Evolutionary conservation across 2,797 vertebrate species (phyloP).

Genomic region (Darevskia mixta): DNA sequence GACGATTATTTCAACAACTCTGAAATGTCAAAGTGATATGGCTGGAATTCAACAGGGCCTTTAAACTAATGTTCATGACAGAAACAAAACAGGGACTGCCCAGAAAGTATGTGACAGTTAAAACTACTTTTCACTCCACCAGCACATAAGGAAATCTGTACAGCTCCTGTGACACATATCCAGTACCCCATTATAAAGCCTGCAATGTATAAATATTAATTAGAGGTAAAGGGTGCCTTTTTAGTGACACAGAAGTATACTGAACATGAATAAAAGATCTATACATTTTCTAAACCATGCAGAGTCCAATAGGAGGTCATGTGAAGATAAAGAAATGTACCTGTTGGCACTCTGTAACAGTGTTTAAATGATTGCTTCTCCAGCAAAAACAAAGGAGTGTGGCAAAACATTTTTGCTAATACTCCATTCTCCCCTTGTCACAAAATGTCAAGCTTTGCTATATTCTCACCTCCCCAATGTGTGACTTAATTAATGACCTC

Average conservation of each 20-base stretch:
- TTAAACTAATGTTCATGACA: background rate
- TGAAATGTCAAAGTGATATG: background rate
- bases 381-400: background rate
- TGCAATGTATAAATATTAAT: background rate
- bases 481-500: background rate
- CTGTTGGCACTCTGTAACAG: background rate
- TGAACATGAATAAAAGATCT: background rate
- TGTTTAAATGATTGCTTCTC: background rate
- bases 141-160: background rate
- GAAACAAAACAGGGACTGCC: background rate
- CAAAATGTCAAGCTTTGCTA: background rate
- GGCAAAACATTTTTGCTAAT: background rate
- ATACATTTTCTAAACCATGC: background rate
- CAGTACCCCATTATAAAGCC: background rate
- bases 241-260: background rate
- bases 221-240: background rate
- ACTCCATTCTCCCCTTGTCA: background rate
- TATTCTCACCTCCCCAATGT: background rate
- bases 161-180: background rate
- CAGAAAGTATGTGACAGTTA: background rate
- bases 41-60: background rate
- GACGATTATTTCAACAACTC: fast-evolving
- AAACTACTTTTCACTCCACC: background rate
- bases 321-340: background rate
- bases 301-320: background rate